Conservation (phyloP, 2,888 invertebrate species). For the Lysandra bellargus region DNA sequence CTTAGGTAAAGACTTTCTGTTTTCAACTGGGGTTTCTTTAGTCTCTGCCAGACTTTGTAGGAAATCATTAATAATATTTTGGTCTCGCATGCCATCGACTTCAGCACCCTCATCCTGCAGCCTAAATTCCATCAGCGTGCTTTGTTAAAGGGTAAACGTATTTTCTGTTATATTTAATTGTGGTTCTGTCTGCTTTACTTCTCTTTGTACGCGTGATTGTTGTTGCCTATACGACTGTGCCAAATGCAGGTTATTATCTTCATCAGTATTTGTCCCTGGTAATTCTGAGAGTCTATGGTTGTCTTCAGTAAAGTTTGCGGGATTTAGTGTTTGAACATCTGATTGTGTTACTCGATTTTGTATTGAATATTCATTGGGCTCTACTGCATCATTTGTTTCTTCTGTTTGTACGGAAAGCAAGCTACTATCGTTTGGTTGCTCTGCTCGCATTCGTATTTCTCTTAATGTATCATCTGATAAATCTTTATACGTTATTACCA, state of each 20-base stretch:
- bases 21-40: not conserved
- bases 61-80: constrained; percentile 8
- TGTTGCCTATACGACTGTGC: no score
- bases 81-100: not conserved
- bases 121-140: no score
- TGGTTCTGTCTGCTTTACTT: no score
- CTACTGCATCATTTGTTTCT: not conserved
- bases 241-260: no score
- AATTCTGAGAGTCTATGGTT: no score
- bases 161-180: no score
- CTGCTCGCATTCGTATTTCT: not conserved
- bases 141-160: no score
- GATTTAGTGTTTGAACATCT: no score
- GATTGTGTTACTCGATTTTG: no score
- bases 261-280: no score
- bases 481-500: not conserved
- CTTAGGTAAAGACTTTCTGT: constrained; percentile 29
- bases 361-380: not conserved
- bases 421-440: not conserved
- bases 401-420: not conserved
- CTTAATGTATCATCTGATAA: not conserved
- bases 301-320: no score
- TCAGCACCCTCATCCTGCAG: not conserved
- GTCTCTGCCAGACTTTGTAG: not conserved
- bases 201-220: no score